phyloP scores from a whole-genome alignment of 2,888 invertebrate species.

The Zootermopsis nevadensis region DNA sequence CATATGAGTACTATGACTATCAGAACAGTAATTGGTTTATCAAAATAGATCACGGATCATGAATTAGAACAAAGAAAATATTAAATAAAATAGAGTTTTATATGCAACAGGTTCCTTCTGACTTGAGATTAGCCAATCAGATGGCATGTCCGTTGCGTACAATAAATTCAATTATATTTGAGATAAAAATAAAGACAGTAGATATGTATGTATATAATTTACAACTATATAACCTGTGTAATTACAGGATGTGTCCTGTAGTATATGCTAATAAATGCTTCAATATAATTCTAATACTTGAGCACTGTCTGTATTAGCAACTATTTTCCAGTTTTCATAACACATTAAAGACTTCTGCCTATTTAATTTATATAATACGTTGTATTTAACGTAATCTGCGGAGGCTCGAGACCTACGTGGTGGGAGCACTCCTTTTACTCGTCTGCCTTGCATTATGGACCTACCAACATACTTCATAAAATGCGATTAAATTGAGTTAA shows the following conservation, averaged over 20 bases:
- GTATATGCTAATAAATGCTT: not conserved
- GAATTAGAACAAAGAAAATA: not conserved
- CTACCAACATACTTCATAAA: too few relatives aligned
- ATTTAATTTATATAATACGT: too few relatives aligned
- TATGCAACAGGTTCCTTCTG: slow-evolving; percentile 66
- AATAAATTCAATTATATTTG: not conserved
- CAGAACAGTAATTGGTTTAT: not conserved
- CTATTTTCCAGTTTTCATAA: too few relatives aligned
- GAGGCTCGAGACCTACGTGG: too few relatives aligned
- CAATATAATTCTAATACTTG: slow-evolving; percentile 11
- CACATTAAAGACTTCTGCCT: too few relatives aligned
- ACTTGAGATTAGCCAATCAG: slow-evolving; percentile 79
- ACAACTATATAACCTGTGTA: slow-evolving; percentile 2
- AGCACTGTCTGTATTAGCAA: not conserved
- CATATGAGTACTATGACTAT: not conserved
- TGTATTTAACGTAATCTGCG: too few relatives aligned
- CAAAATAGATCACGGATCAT: not conserved
- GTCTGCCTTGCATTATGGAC: too few relatives aligned
- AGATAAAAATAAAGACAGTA: not conserved
- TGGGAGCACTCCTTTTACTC: too few relatives aligned
- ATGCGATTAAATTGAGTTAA: too few relatives aligned
- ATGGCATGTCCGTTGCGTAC: slow-evolving; percentile 50
- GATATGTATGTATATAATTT: slow-evolving; percentile 22
- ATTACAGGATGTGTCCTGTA: not conserved
- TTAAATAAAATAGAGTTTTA: not conserved